Evolutionary conservation across 2,797 vertebrate genomes (phyloP), one percentile per base, ranked within the genome.

Genomic region (Podarcis lilfordi): DNA sequence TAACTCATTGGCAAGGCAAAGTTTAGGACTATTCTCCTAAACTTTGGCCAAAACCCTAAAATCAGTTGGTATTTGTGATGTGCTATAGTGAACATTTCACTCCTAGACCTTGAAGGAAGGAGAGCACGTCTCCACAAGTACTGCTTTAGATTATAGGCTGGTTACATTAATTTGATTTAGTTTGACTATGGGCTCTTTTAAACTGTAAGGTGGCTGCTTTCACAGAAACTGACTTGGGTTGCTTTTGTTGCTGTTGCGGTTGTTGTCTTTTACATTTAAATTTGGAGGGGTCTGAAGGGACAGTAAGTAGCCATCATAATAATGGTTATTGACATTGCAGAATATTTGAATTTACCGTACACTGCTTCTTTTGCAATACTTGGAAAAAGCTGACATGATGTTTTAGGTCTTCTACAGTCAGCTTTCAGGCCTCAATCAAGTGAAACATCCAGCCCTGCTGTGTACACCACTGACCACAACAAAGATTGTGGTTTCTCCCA

Each of bases 401-500:
- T 93, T 96, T 95, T 94, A 94, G 83, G 86, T 92, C 96, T 94
- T 95, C 93, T 91, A 91, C 94, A 96, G 95, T 96, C 95, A 94
- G 94, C 94, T 95, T 93, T 95, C 95, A 96, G 94, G 95, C 94
- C 94, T 96, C 95, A 96, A 96, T 95, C 95, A 95, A 96, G 95
- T 95, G 96, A 97, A 97, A 97, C 96, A 96, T 95, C 96, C 96
- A 97, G 96, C 96, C 98, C 97, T 96, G 97, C 97, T 98, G 97
- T 98, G 97, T 97, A 98, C 96, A 97, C 96, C 96, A 96, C 95
- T 97, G 98, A 98, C 98, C 98, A 98, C 98, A 98, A 98, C 97
- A 98, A 98, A 98, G 97, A 93, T 96, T 97, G 98, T 97, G 98
- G 98, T 98, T 98, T 98, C 97, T 97, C 97, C 97, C 96, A 97